Base-by-base conservation (phyloP, 2,113 vertebrate species). In the Arvicanthis niloticus region DNA sequence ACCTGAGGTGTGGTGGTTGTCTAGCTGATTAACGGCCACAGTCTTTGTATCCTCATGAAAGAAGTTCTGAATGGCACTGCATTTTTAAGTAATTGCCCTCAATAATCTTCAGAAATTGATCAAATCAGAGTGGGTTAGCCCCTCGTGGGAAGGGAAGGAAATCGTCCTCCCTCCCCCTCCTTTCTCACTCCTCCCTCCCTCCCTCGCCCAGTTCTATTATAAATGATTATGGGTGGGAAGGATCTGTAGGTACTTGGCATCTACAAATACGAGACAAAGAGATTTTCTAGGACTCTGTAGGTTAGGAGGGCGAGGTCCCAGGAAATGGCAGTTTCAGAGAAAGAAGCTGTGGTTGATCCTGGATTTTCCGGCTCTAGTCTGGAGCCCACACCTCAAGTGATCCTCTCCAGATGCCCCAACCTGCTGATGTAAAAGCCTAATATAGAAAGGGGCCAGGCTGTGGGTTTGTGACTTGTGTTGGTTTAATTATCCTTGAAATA, bases 401-500 rank as follows among this genome's bases (percentile, higher is more conserved):
- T 58, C 3, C 24, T n/a, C 86, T 86, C 24, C 60, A 73, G 87
- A 85, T 8, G 16, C n/a, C n/a, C 26, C 24, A 70, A 60, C 60
- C 26, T 94, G 53, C 81, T 81, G 53, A 51, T 26, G n/a, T 91
- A 42, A 53, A n/a, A 93, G 62, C 12, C n/a, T 92, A n/a, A 21
- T 48, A 95, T n/a, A 84, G 45, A 88, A 85, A 91, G 77, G 88
- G 65, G 15, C 40, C 73, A 65, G 34, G 42, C 12, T 53, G 40
- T 90, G 80, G 91, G 37, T 82, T 67, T 93, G 77, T 72, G 34
- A 82, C 42, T 81, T 88, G 65, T 0, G 12, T 67, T 93, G 29
- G 13, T 85, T 89, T 78, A 51, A 1, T 92, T 94, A 89, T 92
- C 78, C 65, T 77, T 72, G 58, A 42, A 91, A 88, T 88, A 31